These are phyloP conservation scores for Drosophila nigritarsus DNA, from an alignment of 2,888 invertebrate genomes.

Conservation along the genomic window DNA sequence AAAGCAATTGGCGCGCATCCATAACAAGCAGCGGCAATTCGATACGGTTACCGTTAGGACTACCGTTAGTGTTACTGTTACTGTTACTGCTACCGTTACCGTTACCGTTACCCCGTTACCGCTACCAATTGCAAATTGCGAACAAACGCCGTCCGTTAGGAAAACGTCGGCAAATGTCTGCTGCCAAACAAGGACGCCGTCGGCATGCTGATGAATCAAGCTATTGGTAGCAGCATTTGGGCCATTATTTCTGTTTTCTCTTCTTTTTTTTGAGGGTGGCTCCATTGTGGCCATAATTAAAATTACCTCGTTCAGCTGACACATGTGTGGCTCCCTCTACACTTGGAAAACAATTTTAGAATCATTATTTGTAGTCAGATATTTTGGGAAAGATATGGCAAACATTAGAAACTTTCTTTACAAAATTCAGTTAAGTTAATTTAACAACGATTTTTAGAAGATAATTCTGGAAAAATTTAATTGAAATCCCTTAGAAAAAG, in stretches of 20 bases:
- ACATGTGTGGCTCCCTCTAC: constrained; percentile 27
- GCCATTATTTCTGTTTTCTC: constrained; percentile 14
- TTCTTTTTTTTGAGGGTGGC: constrained; percentile 22
- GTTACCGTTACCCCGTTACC: constrained; percentile 1
- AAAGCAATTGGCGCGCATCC: constrained; percentile 72
- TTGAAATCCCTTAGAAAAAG: no score
- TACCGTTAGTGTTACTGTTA: constrained; percentile 12
- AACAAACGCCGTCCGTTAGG: constrained; percentile 9
- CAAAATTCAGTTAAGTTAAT: no score
- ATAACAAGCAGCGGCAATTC: constrained; percentile 53
- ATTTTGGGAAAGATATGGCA: no score
- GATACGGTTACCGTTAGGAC: constrained; percentile 23
- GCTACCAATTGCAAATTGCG: constrained; percentile 3
- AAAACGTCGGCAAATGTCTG: constrained; percentile 22
- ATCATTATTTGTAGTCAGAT: no score
- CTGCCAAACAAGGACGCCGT: constrained; percentile 27
- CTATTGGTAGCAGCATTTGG: constrained; percentile 34
- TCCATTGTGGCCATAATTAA: constrained; percentile 76
- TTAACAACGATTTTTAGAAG: no score
- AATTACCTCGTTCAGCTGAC: constrained; percentile 77
- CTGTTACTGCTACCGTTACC: constrained; percentile 10
- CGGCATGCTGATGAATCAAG: constrained; percentile 67
- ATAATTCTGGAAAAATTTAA: no score
- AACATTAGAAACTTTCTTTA: no score
- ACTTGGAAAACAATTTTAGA: not conserved